Conservation (phyloP, 2,797 vertebrate species). For the Centroberyx gerrardi region DNA sequence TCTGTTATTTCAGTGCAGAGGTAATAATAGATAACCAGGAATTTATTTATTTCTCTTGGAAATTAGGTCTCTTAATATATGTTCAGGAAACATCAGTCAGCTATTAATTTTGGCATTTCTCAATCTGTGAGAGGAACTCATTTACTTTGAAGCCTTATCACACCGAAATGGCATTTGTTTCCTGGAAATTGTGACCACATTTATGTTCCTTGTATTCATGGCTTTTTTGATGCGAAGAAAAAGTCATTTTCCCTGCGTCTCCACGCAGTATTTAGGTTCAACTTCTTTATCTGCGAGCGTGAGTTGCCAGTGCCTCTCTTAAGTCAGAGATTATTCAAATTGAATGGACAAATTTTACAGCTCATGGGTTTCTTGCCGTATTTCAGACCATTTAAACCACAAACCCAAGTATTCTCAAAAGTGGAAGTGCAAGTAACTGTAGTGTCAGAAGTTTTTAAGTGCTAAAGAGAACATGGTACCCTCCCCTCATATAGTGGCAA, state of each 20-base stretch:
- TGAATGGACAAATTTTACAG: conserved; percentile 54
- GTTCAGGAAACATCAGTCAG: conserved; percentile 26
- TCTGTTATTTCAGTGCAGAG: conserved; percentile 22
- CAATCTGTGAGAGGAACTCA: conserved; percentile 38
- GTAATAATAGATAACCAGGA: conserved; percentile 42
- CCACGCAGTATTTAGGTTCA: conserved; percentile 28
- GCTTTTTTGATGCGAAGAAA: conserved; percentile 54
- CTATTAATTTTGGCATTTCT: conserved; percentile 34
- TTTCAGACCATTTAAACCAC: conserved; percentile 35
- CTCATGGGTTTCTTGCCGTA: conserved; percentile 12
- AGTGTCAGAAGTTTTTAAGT: conserved; percentile 27
- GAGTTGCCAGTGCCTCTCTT: conserved; percentile 35
- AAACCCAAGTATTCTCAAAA: conserved; percentile 82
- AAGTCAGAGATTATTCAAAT: conserved; percentile 55
- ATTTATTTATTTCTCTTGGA: conserved; percentile 45
- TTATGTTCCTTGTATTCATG: conserved; percentile 43
- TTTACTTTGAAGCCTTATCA: conserved; percentile 65
- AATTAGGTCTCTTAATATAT: conserved; percentile 24
- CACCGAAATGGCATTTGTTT: conserved; percentile 50
- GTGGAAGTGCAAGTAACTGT: conserved; percentile 45
- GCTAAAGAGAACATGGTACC: conserved; percentile 64
- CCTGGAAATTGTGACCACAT: conserved; percentile 58
- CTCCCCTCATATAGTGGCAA: conserved; percentile 75
- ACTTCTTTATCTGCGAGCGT: conserved; percentile 52
- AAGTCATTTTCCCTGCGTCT: conserved; percentile 56